These are phyloP conservation scores for Mycteria americana DNA, from an alignment of 2,797 vertebrate species.

Conservation along the genomic window DNA sequence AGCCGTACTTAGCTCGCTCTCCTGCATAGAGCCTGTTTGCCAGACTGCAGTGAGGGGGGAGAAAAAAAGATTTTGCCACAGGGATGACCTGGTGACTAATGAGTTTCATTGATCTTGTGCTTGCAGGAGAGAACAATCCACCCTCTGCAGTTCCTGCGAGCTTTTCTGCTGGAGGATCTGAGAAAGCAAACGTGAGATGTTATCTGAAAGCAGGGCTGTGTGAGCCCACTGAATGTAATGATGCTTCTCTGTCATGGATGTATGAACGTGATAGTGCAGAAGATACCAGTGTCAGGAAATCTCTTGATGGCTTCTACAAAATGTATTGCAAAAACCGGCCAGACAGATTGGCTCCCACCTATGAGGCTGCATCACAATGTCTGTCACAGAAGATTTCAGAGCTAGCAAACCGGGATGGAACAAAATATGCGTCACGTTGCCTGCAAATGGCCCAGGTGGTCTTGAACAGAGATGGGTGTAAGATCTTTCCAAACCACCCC, in stretches of 20 bases:
- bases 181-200: neutral
- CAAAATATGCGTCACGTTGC: constrained; percentile 45
- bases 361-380: neutral
- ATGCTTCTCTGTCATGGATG: neutral
- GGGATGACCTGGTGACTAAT: constrained; percentile 25
- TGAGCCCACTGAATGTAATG: neutral
- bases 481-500: constrained; percentile 60
- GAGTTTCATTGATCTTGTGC: constrained; percentile 40
- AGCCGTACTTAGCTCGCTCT: neutral
- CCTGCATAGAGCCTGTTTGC: neutral
- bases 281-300: constrained; percentile 39
- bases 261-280: neutral
- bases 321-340: constrained; percentile 9
- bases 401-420: constrained; percentile 35
- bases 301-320: constrained; percentile 73
- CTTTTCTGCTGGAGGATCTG: neutral
- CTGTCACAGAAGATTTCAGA: constrained; percentile 69
- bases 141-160: neutral
- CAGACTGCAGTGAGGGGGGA: neutral
- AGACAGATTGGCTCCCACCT: constrained; percentile 18
- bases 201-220: neutral
- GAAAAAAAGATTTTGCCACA: neutral
- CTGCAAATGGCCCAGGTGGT: constrained; percentile 75
- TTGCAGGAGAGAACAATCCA: constrained; percentile 53
- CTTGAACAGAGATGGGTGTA: constrained; percentile 69